These are phyloP conservation scores for Hypomesus transpacificus DNA, from an alignment of 2,113 vertebrate species.

Conservation along the genomic window DNA sequence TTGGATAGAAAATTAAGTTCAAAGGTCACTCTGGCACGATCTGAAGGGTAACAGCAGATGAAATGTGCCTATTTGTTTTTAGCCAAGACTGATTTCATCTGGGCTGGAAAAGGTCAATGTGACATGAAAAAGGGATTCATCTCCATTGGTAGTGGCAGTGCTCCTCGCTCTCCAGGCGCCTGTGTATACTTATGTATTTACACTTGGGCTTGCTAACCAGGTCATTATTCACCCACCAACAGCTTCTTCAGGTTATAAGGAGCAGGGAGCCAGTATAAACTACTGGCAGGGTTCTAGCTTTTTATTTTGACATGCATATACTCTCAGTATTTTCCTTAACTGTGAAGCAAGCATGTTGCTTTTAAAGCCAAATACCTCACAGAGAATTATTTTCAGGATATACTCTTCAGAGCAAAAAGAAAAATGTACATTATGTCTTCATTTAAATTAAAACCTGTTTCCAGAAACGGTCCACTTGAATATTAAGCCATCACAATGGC, in stretches of 20 bases:
- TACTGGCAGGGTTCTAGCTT: background rate
- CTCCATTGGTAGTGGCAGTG: constrained; percentile 48
- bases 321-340: background rate
- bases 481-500: constrained; percentile 55
- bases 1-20: constrained; percentile 86
- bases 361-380: background rate
- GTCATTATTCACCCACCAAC: constrained; percentile 45
- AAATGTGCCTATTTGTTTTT: constrained; percentile 93
- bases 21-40: constrained; percentile 73
- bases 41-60: constrained; percentile 82
- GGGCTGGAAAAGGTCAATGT: constrained; percentile 83
- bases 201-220: constrained; percentile 37
- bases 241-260: constrained; percentile 20
- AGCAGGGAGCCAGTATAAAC: constrained; percentile 1
- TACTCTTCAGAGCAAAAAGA: too few species aligned
- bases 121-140: constrained; percentile 80
- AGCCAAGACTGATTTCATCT: constrained; percentile 86
- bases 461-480: constrained; percentile 26
- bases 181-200: constrained; percentile 48
- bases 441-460: constrained; percentile 39
- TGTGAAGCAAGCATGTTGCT: background rate
- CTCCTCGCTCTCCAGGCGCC: constrained; percentile 34
- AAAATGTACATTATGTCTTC: constrained; percentile 9
- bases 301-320: background rate
- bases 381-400: background rate